A percentile compares a stretch with the other conserved stretches of the same genome.
phyloP scores from a whole-genome alignment of 2,797 vertebrate genomes.

The Lemur catta region DNA sequence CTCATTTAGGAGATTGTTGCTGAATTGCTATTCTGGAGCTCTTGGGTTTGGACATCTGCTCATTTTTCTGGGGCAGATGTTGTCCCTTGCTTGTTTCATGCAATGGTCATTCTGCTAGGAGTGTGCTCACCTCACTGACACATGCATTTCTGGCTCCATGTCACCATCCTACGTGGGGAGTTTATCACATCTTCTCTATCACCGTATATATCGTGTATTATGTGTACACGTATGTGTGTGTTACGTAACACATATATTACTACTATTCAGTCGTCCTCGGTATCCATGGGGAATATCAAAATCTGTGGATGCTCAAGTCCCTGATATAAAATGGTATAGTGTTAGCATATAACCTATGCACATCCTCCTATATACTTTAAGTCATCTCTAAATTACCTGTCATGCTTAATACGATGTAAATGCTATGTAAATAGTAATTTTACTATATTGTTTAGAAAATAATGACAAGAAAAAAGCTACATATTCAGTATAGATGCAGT shows the following conservation, averaged over 20 bases:
- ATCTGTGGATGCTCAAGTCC: neutral
- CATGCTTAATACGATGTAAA: neutral
- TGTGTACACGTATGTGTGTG: neutral
- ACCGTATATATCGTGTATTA: neutral
- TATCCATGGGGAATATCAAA: neutral
- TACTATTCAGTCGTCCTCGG: neutral
- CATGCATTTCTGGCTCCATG: neutral
- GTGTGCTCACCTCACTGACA: neutral
- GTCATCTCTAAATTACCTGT: neutral
- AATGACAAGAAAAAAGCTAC: neutral
- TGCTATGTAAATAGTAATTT: neutral
- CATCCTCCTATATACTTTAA: neutral
- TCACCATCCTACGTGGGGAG: neutral
- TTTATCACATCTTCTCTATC: neutral
- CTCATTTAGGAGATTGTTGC: slow-evolving; percentile 19
- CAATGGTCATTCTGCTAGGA: neutral
- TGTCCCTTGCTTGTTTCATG: neutral
- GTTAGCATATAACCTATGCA: neutral
- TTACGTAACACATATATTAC: neutral
- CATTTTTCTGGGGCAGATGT: slow-evolving; percentile 32
- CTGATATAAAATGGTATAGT: neutral
- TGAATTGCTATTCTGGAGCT: neutral
- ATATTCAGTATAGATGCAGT: neutral
- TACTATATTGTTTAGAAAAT: neutral
- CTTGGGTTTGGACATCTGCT: slow-evolving; percentile 28